Evolutionary conservation across 2,888 invertebrate genomes (phyloP).

Genomic region (Drosophila phalerata): DNA sequence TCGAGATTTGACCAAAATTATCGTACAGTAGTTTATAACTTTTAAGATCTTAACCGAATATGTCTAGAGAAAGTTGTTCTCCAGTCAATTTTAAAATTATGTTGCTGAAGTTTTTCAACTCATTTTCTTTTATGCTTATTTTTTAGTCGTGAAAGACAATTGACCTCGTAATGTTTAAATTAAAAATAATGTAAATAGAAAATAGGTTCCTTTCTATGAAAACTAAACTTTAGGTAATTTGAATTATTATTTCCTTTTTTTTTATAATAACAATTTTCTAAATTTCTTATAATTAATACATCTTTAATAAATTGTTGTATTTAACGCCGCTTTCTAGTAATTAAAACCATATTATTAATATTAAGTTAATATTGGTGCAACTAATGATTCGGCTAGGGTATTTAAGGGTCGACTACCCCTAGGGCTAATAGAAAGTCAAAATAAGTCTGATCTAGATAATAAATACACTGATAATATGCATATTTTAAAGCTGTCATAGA

Average conservation of each 20-base stretch:
- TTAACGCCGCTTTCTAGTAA: conserved; percentile 7
- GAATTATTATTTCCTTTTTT: too few relatives aligned
- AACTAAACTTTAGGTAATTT: neutral
- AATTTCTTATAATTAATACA: neutral
- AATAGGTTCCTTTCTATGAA: too few relatives aligned
- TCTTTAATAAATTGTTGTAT: neutral
- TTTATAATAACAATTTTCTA: too few relatives aligned
- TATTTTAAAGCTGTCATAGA: neutral
- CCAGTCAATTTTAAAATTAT: conserved; percentile 11
- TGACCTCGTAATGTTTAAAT: conserved; percentile 4
- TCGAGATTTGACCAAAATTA: conserved; percentile 13
- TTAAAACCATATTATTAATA: conserved; percentile 9
- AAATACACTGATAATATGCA: conserved; percentile 2
- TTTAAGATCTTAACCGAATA: conserved; percentile 16
- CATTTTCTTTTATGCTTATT: conserved; percentile 19
- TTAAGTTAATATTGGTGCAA: neutral
- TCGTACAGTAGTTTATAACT: conserved; percentile 19
- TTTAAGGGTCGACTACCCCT: conserved; percentile 2
- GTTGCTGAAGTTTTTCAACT: conserved; percentile 20
- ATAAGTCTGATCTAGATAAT: conserved; percentile 11
- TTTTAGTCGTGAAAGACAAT: conserved; percentile 6
- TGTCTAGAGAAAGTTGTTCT: conserved; percentile 25
- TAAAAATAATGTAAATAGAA: neutral
- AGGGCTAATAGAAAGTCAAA: conserved; percentile 9
- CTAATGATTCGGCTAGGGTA: conserved; percentile 9